phyloP scores from a whole-genome alignment of 2,113 vertebrate genomes.

The Axis porcinus region DNA sequence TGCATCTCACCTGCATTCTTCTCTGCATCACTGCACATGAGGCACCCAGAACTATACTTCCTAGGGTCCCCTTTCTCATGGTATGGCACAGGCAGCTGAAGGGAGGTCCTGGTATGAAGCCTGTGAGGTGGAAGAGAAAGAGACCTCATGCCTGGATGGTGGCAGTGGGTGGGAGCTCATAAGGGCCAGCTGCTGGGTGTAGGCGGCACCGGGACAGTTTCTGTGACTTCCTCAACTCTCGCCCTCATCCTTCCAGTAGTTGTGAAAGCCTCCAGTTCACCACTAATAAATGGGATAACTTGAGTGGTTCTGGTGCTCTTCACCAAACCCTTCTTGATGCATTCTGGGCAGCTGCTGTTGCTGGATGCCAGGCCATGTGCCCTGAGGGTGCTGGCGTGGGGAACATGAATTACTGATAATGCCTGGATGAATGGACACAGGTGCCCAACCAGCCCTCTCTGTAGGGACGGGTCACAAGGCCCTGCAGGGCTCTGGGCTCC shows the following conservation, averaged over 20 bases:
- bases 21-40: fast-evolving
- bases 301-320: background rate
- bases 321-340: fast-evolving
- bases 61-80: background rate
- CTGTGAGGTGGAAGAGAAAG: background rate
- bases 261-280: background rate
- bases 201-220: background rate
- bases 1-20: fast-evolving
- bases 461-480: background rate
- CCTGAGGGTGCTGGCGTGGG: fast-evolving
- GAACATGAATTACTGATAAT: background rate
- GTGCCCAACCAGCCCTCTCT: background rate
- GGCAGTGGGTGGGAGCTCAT: background rate
- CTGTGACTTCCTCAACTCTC: background rate
- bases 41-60: fast-evolving
- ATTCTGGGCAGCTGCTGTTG: fast-evolving
- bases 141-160: background rate
- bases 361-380: too few relatives aligned
- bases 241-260: background rate
- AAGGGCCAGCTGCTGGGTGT: background rate
- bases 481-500: background rate
- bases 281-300: background rate
- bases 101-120: background rate
- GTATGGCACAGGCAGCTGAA: background rate
- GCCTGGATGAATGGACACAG: background rate